These are phyloP conservation scores for Picus viridis DNA, from an alignment of 2,797 vertebrate genomes.

Conservation along the genomic window DNA sequence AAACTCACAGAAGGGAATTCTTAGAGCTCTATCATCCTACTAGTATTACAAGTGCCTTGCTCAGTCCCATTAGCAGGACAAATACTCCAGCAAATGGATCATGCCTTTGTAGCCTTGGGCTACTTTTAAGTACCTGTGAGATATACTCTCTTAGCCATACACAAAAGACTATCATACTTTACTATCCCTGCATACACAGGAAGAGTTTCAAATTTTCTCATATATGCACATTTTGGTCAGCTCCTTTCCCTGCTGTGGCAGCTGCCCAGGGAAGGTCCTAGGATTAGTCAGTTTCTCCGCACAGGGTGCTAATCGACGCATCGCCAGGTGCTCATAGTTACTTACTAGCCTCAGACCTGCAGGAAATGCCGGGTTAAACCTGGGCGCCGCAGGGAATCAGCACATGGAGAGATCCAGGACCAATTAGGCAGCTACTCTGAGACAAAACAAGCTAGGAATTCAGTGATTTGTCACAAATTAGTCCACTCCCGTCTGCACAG, in stretches of 20 bases:
- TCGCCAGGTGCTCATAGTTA: fast-evolving
- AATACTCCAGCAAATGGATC: neutral
- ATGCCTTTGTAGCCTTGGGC: neutral
- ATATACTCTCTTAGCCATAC: neutral
- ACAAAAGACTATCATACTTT: neutral
- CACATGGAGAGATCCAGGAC: neutral
- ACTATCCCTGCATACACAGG: neutral
- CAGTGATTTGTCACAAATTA: neutral
- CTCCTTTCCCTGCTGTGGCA: neutral
- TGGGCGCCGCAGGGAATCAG: neutral
- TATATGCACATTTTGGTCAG: neutral
- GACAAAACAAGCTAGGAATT: neutral
- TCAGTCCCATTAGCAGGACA: neutral
- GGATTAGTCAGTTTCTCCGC: neutral
- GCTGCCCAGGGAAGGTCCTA: fast-evolving
- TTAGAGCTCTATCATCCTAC: neutral
- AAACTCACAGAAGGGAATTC: neutral
- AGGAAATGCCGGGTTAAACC: neutral
- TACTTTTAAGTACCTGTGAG: neutral
- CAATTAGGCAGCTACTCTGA: neutral
- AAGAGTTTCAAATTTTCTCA: neutral
- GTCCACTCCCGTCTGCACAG: neutral
- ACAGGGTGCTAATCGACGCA: no score
- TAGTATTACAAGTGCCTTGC: neutral
- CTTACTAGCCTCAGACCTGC: fast-evolving